A percentile compares a stretch with the other conserved stretches of the same genome.
Conservation (phyloP, 2,797 vertebrate species). For the Geranospiza caerulescens region DNA sequence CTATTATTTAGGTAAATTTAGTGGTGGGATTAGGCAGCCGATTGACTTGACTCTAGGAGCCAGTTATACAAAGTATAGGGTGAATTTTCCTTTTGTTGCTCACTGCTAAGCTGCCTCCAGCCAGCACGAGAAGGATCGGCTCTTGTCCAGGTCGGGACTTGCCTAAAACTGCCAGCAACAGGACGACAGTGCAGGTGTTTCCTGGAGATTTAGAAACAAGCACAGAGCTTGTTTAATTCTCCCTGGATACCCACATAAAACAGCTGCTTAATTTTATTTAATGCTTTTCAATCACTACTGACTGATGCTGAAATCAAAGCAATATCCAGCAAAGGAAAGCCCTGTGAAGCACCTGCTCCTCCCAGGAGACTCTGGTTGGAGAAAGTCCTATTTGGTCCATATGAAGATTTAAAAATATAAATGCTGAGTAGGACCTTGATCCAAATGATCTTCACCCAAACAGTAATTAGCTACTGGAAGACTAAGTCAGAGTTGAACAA, state of each 20-base stretch:
- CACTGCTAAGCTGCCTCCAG: background rate
- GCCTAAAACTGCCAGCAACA: background rate
- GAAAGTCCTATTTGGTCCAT: background rate
- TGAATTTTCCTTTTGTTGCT: background rate
- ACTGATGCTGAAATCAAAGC: background rate
- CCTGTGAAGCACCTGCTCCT: background rate
- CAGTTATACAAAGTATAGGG: background rate
- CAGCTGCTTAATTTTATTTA: background rate
- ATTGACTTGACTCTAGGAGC: background rate
- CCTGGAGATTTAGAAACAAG: background rate
- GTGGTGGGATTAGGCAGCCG: background rate
- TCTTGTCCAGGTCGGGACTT: background rate
- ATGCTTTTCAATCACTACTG: background rate
- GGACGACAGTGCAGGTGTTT: background rate
- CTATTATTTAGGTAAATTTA: background rate
- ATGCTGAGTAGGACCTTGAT: background rate
- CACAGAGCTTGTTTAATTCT: background rate
- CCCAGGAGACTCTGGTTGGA: background rate
- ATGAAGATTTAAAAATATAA: background rate
- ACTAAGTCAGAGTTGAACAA: background rate
- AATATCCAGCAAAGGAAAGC: background rate
- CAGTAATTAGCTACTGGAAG: background rate
- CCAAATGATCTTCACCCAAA: background rate
- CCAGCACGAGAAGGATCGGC: background rate
- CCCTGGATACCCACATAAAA: background rate